A percentile compares a stretch with the other conserved stretches of the same genome.
phyloP scores from a whole-genome alignment of 2,113 vertebrate genomes.

The Rana temporaria region DNA sequence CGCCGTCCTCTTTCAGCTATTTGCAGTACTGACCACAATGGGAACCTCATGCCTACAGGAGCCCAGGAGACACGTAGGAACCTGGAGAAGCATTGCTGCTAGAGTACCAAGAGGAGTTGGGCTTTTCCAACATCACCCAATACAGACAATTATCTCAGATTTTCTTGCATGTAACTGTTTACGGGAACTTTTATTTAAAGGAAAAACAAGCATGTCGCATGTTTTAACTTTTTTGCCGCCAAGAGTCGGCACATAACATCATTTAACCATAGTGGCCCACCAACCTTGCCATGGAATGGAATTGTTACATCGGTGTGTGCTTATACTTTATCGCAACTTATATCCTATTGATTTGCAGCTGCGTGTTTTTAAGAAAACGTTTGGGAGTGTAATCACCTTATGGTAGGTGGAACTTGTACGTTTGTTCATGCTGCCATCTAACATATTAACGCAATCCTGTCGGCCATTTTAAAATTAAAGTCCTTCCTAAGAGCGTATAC shows the following conservation, averaged over 20 bases:
- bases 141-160: not conserved
- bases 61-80: not conserved
- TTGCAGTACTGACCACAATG: no score
- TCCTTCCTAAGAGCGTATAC: no score
- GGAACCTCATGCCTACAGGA: no score
- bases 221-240: slow-evolving; percentile 11
- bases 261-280: not conserved
- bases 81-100: not conserved
- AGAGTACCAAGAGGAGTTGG: not conserved
- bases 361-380: not conserved
- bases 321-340: slow-evolving; percentile 23
- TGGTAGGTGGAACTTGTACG: no score
- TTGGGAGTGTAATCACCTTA: not conserved
- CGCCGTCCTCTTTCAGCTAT: not conserved
- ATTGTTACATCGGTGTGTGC: slow-evolving; percentile 7
- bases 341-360: slow-evolving; percentile 10
- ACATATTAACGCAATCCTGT: no score
- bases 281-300: not conserved
- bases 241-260: not conserved
- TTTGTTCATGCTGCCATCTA: no score
- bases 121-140: not conserved
- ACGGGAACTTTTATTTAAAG: not conserved
- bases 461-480: no score
- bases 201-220: slow-evolving; percentile 21
- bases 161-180: not conserved